Percentiles rank a stretch among this genome's conserved stretches.
These are phyloP conservation scores for Pristionchus pacificus DNA, from an alignment of 1,140 invertebrate genomes.

Conservation along the genomic window DNA sequence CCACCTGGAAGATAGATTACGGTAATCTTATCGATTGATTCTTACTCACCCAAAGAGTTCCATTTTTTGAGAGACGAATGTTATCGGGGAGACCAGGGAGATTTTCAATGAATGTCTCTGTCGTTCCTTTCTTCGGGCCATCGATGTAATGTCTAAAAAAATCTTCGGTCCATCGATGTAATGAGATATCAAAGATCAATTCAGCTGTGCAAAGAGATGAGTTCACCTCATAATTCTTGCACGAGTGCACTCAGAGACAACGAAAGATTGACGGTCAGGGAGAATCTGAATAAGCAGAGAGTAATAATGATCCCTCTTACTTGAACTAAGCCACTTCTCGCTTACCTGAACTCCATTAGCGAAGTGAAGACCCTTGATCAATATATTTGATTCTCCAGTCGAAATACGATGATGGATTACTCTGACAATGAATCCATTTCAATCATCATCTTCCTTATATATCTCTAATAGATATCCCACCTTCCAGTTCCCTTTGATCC, in stretches of 20 bases:
- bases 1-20: conserved; percentile 28
- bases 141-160: conserved; percentile 1
- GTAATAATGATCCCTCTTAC: too few species aligned
- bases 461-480: conserved; percentile 38
- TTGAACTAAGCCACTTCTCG: too few species aligned
- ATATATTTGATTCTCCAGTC: conserved; percentile 38
- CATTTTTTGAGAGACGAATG: conserved; percentile 56
- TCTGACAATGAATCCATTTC: conserved; percentile 35
- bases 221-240: conserved; percentile 51
- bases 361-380: conserved; percentile 53
- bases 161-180: conserved; percentile 13
- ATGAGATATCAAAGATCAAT: conserved; percentile 31
- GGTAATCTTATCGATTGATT: conserved; percentile 28
- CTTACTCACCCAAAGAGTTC: conserved; percentile 51
- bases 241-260: conserved; percentile 58
- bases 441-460: conserved; percentile 31
- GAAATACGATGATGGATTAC: conserved; percentile 51
- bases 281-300: too few species aligned
- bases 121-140: conserved; percentile 33
- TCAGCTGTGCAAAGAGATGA: conserved; percentile 5
- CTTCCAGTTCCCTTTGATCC: conserved; percentile 57
- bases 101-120: conserved; percentile 58
- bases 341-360: conserved; percentile 57
- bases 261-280: conserved; percentile 49
- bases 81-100: conserved; percentile 60